Evolutionary conservation across 37 sponge, comb jelly and placozoan genomes (phyloP), one percentile per base, ranked within the genome.

Genomic region (Aphrocallistes beatrix): DNA sequence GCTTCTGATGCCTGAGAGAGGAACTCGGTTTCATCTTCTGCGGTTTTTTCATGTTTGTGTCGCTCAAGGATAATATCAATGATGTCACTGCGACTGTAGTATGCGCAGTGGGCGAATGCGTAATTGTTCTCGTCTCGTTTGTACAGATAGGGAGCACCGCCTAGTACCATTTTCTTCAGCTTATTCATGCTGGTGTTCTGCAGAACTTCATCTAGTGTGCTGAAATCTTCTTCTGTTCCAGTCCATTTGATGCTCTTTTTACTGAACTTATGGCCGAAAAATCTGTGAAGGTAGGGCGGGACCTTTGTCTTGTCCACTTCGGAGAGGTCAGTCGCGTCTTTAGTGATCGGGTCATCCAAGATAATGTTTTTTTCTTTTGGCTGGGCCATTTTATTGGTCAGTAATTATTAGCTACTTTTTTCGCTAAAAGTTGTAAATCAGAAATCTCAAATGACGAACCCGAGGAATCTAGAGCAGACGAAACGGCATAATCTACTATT

Each of bases 211-310:
- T 60, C 75, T 6, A 32, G 34, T 32, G 10, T 30, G 3, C 8
- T 19, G 21, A 25, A 60, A 60, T 60, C 75, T 28, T 3, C 32
- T 30, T 60, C n/a, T 25, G 75, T 25, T 1, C 75, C 75, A 32
- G 75, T 60, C 75, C 75, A 60, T 60, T 21, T 19, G 10, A 60
- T 60, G 75, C 75, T 60, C 75, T 60, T 60, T 28, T 60, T 60
- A 60, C 28, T 30, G 75, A 60, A 60, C n/a, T 60, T 60, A 19
- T 60, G 8, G n/a, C n/a, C 34, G 3, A 60, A 28, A 28, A 60
- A 60, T 6, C 32, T 3, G 25, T 3, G 3, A 60, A 60, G 75
- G n/a, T 60, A 60, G 28, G 75, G 75, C n/a, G 10, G 10, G 21
- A 60, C n/a, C 10, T 3, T 3, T 19, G 34, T 60, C 34, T 60